Conservation (phyloP, 2,797 vertebrate genomes). For the Leuciscus waleckii region DNA sequence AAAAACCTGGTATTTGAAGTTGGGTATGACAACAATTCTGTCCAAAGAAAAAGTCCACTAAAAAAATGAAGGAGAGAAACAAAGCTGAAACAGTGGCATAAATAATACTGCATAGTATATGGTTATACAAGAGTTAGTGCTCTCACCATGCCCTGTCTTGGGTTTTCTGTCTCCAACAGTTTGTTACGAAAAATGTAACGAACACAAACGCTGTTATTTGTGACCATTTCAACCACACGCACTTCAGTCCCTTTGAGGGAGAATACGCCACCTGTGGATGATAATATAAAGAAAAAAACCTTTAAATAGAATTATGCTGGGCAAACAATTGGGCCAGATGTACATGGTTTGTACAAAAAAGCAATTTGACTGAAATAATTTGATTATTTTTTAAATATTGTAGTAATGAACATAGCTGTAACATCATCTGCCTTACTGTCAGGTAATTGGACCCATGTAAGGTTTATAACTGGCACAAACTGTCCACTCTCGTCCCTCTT, state of each 20-base stretch:
- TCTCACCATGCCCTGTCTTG: slow-evolving; percentile 44
- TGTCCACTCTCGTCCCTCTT: slow-evolving; percentile 44
- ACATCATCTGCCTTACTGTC: slow-evolving; percentile 39
- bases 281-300: neutral
- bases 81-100: neutral
- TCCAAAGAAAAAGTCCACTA: slow-evolving; percentile 76
- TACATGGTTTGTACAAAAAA: neutral
- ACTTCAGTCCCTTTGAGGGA: slow-evolving; percentile 65
- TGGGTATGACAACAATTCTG: slow-evolving; percentile 67
- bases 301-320: neutral
- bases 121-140: neutral
- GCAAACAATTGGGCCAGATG: neutral
- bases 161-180: neutral
- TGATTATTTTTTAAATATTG: neutral
- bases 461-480: slow-evolving; percentile 29
- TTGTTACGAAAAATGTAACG: slow-evolving; percentile 63
- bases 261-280: slow-evolving; percentile 53
- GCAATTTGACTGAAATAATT: neutral
- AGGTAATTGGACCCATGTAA: slow-evolving; percentile 14
- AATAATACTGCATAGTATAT: neutral
- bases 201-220: slow-evolving; percentile 71
- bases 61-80: slow-evolving; percentile 22
- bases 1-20: slow-evolving; percentile 66
- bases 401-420: neutral
- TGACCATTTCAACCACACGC: slow-evolving; percentile 67